Base-by-base conservation (phyloP, 2,888 invertebrate species). In the Rhynchonema sp. region DNA sequence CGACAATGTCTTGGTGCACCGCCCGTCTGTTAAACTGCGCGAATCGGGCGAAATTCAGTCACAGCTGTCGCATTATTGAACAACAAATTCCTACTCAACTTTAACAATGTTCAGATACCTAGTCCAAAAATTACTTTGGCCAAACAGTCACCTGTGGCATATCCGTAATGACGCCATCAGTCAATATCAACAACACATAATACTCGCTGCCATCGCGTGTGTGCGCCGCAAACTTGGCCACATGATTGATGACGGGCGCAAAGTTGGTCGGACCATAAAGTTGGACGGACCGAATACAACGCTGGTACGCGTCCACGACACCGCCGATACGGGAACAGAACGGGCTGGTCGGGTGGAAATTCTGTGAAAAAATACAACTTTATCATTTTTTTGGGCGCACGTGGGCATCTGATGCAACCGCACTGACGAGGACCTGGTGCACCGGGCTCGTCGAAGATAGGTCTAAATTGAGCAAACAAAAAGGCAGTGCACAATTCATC, bases 161-260 rank as follows among this genome's bases (percentile, higher is more conserved):
- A 66, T 80, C 80, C 13, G 79, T 79, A 60, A 80, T 80, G 58
- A 80, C 77, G 2, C 80, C 80, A 69, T 80, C 80, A 1, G 80
- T 80, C 38, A 80, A 74, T 57, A 80, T 80, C 54, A 80, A 74
- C 56, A 80, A 72, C 56, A 80, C 78, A 70, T 79, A 80, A 67
- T 80, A 80, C 64, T 77, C 72, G 38, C 75, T 73, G 6, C 80
- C 80, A 68, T 77, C 77, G 61, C 69, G 68, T 63, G 74, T 73
- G 23, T 74, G 68, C 29, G 72, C 62, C 1, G 79, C 80, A 73
- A 79, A 74, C 71, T 65, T 71, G 28, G 72, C 70, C 25, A 75
- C 73, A 68, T 79, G 79, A 62, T 77, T 77, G 56, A 80, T 77
- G 52, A 77, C 74, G 1, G 79, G 79, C 23, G 79, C 75, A 68